Conservation (phyloP, 2,888 invertebrate species). For the Latheticus oryzae region DNA sequence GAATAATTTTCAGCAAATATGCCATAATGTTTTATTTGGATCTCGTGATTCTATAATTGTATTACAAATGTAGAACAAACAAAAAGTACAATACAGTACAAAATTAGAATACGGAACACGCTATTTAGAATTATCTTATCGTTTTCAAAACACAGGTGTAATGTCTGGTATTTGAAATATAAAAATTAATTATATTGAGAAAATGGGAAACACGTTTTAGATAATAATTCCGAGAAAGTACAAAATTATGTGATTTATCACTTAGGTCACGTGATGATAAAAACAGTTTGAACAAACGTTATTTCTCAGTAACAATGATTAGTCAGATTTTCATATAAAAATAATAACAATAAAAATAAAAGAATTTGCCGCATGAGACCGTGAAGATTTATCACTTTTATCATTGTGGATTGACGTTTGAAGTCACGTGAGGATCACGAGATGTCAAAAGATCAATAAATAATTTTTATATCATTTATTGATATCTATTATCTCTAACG, state of each 20-base stretch:
- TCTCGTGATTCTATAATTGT: slow-evolving; percentile 4
- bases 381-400: slow-evolving; percentile 24
- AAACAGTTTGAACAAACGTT: background rate
- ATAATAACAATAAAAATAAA: no score
- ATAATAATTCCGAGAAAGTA: background rate
- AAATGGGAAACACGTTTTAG: slow-evolving; percentile 8
- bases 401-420: slow-evolving; percentile 21
- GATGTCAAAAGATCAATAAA: slow-evolving; percentile 39
- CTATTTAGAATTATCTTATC: slow-evolving; percentile 26
- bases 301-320: background rate
- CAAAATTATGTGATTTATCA: no score
- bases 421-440: slow-evolving; percentile 40
- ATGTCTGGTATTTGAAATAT: background rate
- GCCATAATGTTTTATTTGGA: slow-evolving; percentile 10
- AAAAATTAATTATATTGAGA: background rate
- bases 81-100: no score
- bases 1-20: slow-evolving; percentile 11
- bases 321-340: background rate
- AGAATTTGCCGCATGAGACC: no score
- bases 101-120: no score
- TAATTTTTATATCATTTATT: slow-evolving; percentile 28
- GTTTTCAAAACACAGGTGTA: slow-evolving; percentile 12
- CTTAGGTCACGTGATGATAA: background rate
- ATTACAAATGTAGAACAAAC: no score
- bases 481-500: slow-evolving; percentile 32